Conservation (phyloP, 2,113 vertebrate species). For the Serilophus lunatus region DNA sequence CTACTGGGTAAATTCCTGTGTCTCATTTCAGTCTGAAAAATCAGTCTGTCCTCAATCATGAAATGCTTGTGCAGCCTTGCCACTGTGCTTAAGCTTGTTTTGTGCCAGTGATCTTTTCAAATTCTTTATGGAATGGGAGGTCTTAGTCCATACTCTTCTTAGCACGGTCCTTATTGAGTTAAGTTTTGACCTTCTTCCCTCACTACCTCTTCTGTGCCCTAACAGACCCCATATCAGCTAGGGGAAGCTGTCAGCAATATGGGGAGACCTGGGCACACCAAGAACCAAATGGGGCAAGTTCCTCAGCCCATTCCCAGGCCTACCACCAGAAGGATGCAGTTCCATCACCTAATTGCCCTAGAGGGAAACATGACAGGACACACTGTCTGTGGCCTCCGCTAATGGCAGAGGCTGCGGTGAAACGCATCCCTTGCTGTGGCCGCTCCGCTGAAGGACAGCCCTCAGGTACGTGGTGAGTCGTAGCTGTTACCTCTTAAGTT, state of each 20-base stretch:
- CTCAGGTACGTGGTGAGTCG: conserved; percentile 51
- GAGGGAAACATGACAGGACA: conserved; percentile 49
- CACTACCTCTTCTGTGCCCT: conserved; percentile 66
- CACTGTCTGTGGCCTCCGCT: conserved; percentile 53
- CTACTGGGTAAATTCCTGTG: not conserved
- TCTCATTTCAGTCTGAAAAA: not conserved
- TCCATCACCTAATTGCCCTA: conserved; percentile 58
- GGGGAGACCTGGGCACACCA: conserved; percentile 62
- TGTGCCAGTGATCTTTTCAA: conserved; percentile 26
- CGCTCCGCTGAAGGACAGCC: conserved; percentile 25
- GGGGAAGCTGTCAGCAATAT: conserved; percentile 62
- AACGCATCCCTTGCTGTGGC: conserved; percentile 1
- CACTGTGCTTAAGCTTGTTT: not conserved
- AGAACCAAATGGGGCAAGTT: conserved; percentile 54
- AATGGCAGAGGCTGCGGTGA: conserved; percentile 50
- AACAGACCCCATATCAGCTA: conserved; percentile 63
- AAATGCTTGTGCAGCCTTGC: not conserved
- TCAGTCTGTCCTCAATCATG: not conserved
- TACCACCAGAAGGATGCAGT: conserved; percentile 50
- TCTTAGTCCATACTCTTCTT: not conserved
- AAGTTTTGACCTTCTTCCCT: conserved; percentile 63
- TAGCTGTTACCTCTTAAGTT: not conserved
- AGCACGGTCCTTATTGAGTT: not conserved
- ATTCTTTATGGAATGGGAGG: conserved; percentile 1
- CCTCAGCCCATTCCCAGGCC: conserved; percentile 52